A percentile compares a stretch with the other conserved stretches of the same genome.
Conservation (phyloP, 2,888 invertebrate species). For the Camponotus fellah region DNA sequence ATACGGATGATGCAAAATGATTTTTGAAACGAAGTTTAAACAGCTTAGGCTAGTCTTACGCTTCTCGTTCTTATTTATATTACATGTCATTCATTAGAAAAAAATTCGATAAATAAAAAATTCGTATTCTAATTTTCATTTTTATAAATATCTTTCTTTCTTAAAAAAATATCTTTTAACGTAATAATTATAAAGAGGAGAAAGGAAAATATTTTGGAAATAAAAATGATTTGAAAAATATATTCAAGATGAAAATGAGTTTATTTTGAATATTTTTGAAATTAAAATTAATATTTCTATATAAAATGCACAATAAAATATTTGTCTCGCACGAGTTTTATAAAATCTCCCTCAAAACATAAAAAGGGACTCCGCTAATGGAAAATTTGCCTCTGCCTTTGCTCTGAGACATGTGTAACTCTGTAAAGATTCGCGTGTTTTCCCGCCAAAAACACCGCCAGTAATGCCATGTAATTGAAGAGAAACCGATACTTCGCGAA, state of each 20-base stretch:
- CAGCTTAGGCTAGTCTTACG: background rate
- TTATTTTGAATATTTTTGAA: too few relatives aligned
- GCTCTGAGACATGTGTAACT: too few relatives aligned
- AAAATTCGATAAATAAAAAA: too few relatives aligned
- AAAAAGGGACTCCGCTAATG: too few relatives aligned
- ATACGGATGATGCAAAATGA: background rate
- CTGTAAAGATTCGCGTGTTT: background rate
- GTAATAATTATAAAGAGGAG: background rate
- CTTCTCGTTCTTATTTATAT: background rate
- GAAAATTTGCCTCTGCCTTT: too few relatives aligned
- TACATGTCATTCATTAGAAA: background rate
- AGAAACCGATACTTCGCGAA: constrained; percentile 1
- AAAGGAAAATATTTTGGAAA: background rate
- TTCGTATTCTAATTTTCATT: background rate
- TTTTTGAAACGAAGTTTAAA: background rate
- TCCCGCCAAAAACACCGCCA: background rate
- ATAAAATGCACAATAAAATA: too few relatives aligned
- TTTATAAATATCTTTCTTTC: background rate
- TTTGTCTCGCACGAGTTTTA: background rate
- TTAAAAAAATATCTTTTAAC: background rate
- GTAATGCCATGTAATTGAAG: background rate
- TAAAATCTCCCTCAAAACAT: too few relatives aligned
- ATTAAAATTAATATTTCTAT: background rate
- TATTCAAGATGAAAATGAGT: background rate
- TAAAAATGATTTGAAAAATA: too few relatives aligned